Evolutionary conservation across 35 echinoderm and acorn worm genomes (phyloP), one percentile per base, ranked within the genome.

Genomic region (Lytechinus variegatus): DNA sequence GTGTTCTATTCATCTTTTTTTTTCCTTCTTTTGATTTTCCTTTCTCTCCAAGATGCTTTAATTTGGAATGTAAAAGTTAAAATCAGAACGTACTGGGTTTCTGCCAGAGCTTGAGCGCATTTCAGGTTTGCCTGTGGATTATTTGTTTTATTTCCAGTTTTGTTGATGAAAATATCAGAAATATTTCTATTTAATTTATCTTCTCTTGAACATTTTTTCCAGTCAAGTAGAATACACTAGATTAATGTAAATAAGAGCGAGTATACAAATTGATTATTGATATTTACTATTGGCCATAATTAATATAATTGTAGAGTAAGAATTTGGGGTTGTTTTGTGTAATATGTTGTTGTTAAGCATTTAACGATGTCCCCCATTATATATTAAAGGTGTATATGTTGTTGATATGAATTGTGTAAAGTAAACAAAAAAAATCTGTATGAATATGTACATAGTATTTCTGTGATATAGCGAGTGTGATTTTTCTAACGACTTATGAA

Each of bases 121-220:
- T 90, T 90, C 88, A 90, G 88, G 88, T 90, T 88, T 90, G 29
- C 29, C 52, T 90, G 53, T 93, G 33, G 33, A 44, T 44, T 57
- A 16, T 93, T 93, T 54, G 55, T 92, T 93, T 54, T 93, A 57
- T 93, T 93, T 93, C 92, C 92, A 93, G 27, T 55, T 27, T 93
- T 54, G 28, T 93, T 93, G 92, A 93, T 13, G 33, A 44, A 44
- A 93, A 57, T 14, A 10, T 44, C 28, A 52, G 55, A 55, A n/a
- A 54, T 93, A 54, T 93, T 57, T 93, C 92, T 93, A 93, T 93
- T 93, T 90, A 90, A 90, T 90, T 90, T 90, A 90, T 90, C 88
- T 27, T 93, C 54, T 55, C 88, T 90, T 90, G 88, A 53, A 27
- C 88, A 51, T 90, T 55, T 93, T 93, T 93, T 93, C 92, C 92